Evolutionary conservation across 2,888 invertebrate genomes (phyloP), one percentile per base, ranked within the genome.

Genomic region (Drosophila birchii): DNA sequence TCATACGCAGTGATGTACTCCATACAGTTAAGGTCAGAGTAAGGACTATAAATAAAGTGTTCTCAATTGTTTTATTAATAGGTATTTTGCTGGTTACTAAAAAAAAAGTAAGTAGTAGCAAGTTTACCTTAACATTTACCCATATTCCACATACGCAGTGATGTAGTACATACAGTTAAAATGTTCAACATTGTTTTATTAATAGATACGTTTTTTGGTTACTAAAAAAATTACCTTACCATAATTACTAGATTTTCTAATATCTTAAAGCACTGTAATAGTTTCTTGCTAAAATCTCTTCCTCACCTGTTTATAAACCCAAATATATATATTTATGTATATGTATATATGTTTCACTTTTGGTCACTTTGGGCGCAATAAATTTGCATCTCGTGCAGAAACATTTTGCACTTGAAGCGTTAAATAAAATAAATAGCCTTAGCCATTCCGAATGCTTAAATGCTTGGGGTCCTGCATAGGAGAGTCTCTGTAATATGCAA

Each of bases 341-440:
- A 11, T 11, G 18, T 39, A 14, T 12, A 54, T n/a, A 54, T 38
- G 44, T n/a, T 23, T 55, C 39, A 32, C 45, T 34, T 6, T 20
- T 44, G 49, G 73, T 39, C 64, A 57, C 32, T 55, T 23, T 29
- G 47, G 63, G 49, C 36, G 43, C 39, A 47, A 58, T 60, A 74
- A 59, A 78, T 75, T 38, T 47, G 41, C 45, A 59, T 60, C 49
- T 64, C 63, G 43, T 36, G 60, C 53, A 54, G 61, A 57, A 55
- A 61, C 61, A 75, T 75, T 74, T 77, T 61, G 53, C 68, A 74
- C 56, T 78, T 66, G 51, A 57, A 72, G 64, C 63, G 66, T 76
- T 75, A 66, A 78, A 73, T 61, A 70, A 76, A 78, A 78, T 59
- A 76, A 76, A 75, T 63, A 71, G 71, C 53, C 54, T 18, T 54